phyloP scores from a whole-genome alignment of 2,888 invertebrate species.

The Nomada hirtipes region DNA sequence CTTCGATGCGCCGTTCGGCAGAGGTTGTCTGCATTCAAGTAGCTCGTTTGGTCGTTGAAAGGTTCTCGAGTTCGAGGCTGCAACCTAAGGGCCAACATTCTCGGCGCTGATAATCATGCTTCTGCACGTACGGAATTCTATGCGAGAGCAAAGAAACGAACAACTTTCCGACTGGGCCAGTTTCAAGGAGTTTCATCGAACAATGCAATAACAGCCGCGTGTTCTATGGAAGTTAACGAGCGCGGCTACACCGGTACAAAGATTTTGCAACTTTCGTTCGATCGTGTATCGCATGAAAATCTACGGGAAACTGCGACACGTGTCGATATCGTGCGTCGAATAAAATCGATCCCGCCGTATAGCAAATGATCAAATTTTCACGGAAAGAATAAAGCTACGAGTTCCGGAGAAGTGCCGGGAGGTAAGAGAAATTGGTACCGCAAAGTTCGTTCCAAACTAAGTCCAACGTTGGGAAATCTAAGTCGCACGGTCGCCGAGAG shows the following conservation, averaged over 20 bases:
- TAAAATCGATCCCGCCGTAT: too few relatives aligned
- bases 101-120: conserved; percentile 52
- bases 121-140: conserved; percentile 41
- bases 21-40: conserved; percentile 54
- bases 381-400: too few relatives aligned
- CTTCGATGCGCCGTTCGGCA: conserved; percentile 23
- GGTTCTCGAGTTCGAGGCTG: conserved; percentile 49
- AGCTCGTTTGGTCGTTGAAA: conserved; percentile 56
- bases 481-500: not conserved
- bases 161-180: conserved; percentile 33
- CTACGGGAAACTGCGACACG: not conserved
- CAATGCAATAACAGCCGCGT: conserved; percentile 20
- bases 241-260: not conserved
- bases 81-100: conserved; percentile 45
- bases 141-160: conserved; percentile 47
- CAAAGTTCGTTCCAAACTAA: not conserved
- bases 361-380: too few relatives aligned
- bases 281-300: not conserved
- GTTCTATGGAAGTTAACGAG: conserved; percentile 17
- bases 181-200: conserved; percentile 14
- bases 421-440: not conserved
- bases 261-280: not conserved
- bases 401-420: not conserved
- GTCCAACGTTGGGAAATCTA: not conserved
- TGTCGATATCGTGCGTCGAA: not conserved